A percentile compares a stretch with the other conserved stretches of the same genome.
These are phyloP conservation scores for Nyctereutes procyonoides DNA, from an alignment of 2,113 vertebrate genomes.

Conservation along the genomic window DNA sequence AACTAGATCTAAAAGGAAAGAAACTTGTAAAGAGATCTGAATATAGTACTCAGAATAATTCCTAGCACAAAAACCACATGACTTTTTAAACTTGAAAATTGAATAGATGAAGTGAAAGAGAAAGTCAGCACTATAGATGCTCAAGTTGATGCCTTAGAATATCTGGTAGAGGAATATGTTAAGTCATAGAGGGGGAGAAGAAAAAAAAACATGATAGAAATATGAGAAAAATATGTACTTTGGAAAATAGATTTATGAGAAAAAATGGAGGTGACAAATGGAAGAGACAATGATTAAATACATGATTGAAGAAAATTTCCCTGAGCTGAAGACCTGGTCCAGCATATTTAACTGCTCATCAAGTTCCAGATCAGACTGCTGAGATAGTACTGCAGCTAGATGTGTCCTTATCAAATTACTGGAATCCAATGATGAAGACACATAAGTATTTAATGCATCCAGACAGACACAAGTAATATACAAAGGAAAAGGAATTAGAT, in stretches of 20 bases:
- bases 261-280: not conserved
- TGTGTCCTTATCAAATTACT: not conserved
- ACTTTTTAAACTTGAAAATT: not conserved
- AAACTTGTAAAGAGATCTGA: not conserved
- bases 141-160: not conserved
- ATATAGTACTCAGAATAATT: not conserved
- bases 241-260: not conserved
- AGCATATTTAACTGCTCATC: not conserved
- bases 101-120: not conserved
- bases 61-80: not conserved
- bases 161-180: not conserved
- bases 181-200: not conserved
- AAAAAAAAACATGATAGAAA: not conserved
- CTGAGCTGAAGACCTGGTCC: not conserved
- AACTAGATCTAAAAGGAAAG: not conserved
- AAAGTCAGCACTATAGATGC: not conserved
- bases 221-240: not conserved
- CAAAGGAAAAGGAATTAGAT: not conserved
- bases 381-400: not conserved
- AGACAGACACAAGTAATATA: slow-evolving; percentile 11
- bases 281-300: not conserved
- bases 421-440: not conserved
- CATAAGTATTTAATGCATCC: not conserved
- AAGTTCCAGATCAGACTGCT: not conserved
- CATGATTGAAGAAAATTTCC: not conserved